Conservation (phyloP, 2,113 vertebrate species). For the Oophaga pumilio region DNA sequence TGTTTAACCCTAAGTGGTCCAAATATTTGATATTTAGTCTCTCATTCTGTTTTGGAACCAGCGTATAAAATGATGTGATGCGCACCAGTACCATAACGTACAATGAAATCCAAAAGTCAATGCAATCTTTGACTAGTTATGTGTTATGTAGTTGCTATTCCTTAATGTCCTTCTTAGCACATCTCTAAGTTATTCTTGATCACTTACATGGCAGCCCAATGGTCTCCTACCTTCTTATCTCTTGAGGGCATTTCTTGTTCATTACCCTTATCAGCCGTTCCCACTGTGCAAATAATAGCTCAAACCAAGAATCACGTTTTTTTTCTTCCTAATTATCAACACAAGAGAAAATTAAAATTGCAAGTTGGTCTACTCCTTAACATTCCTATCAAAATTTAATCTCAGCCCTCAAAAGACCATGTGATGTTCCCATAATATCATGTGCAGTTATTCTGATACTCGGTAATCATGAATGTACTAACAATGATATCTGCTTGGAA, state of each 20-base stretch:
- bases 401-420: neutral
- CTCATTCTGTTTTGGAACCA: neutral
- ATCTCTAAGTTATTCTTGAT: constrained; percentile 35
- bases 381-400: constrained; percentile 11
- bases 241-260: constrained; percentile 23
- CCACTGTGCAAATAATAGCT: constrained; percentile 2
- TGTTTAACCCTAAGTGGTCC: constrained; percentile 36
- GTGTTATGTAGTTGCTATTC: neutral
- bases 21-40: neutral
- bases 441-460: constrained; percentile 2
- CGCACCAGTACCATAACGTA: neutral
- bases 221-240: constrained; percentile 10
- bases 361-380: constrained; percentile 8
- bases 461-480: neutral
- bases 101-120: neutral
- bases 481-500: constrained; percentile 36
- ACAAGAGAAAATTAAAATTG: constrained; percentile 25
- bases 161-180: neutral
- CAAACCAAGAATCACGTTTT: neutral
- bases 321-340: constrained; percentile 19
- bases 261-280: constrained; percentile 10
- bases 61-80: neutral
- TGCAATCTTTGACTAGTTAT: neutral
- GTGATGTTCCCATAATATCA: neutral
- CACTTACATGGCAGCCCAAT: constrained; percentile 11